Evolutionary conservation across 30 jellyfish, hydroid and myxozoan genomes (phyloP).

Genomic region (Hydractinia symbiolongicarpus): DNA sequence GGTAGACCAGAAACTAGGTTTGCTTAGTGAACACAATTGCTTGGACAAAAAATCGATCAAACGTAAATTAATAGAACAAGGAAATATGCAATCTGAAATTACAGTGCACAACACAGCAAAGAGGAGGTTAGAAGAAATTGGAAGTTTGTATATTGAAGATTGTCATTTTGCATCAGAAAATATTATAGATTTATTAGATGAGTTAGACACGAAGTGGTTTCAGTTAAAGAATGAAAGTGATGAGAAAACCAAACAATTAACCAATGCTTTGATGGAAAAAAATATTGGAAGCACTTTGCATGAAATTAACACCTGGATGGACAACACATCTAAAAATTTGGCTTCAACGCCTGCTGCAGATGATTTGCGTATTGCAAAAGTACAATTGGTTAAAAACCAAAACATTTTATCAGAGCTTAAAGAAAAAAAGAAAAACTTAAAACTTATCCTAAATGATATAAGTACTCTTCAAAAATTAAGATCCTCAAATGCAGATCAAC

Average conservation of each 20-base stretch:
- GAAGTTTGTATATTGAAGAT: constrained; percentile 24
- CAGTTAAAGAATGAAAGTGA: constrained; percentile 29
- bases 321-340: constrained; percentile 31
- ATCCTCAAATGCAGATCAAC: too few species aligned
- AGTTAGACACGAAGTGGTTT: constrained; percentile 51
- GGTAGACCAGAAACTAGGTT: constrained; percentile 53
- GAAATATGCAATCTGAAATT: constrained; percentile 66
- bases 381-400: constrained; percentile 33
- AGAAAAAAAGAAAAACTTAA: not conserved
- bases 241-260: constrained; percentile 29
- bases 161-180: constrained; percentile 37
- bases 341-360: constrained; percentile 31
- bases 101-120: constrained; percentile 22
- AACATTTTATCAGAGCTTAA: constrained; percentile 9
- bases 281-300: constrained; percentile 28
- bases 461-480: too few species aligned
- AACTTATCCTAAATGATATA: too few species aligned
- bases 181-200: constrained; percentile 31
- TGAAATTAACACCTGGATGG: constrained; percentile 55
- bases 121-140: not conserved
- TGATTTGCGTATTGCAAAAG: constrained; percentile 42
- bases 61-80: constrained; percentile 47
- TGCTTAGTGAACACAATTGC: constrained; percentile 41
- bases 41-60: constrained; percentile 39
- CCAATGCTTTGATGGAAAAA: constrained; percentile 47